Conservation (phyloP, 2,888 invertebrate species). For the Stratiomys singularior region DNA sequence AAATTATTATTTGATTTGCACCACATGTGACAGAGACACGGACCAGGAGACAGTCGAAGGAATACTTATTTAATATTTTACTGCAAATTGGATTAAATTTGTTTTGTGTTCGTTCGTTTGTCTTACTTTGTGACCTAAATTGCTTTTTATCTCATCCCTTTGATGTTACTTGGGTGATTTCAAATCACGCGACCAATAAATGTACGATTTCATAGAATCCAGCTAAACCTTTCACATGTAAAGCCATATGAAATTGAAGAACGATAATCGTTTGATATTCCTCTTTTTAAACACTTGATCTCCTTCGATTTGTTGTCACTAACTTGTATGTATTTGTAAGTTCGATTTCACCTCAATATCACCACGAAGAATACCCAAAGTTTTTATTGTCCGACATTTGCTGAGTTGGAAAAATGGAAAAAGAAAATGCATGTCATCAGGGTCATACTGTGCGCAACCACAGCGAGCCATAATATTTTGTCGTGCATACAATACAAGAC, state of each 20-base stretch:
- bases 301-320: not conserved
- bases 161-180: too few species aligned
- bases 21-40: too few species aligned
- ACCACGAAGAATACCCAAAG: not conserved
- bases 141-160: too few species aligned
- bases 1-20: too few species aligned
- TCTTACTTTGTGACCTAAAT: too few species aligned
- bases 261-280: not conserved
- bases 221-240: slow-evolving; percentile 84
- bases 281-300: slow-evolving; percentile 7
- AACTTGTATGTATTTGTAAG: too few species aligned
- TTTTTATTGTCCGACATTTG: slow-evolving; percentile 6
- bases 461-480: slow-evolving; percentile 39
- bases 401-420: not conserved
- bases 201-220: slow-evolving; percentile 69
- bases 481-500: slow-evolving; percentile 28
- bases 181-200: too few species aligned
- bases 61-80: too few species aligned
- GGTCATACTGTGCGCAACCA: slow-evolving; percentile 18
- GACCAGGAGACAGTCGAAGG: too few species aligned
- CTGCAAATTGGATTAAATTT: too few species aligned
- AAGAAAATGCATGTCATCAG: not conserved
- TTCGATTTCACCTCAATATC: slow-evolving; percentile 6
- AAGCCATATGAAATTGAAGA: not conserved
- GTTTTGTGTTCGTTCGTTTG: too few species aligned